Evolutionary conservation across 2,113 vertebrate species (phyloP).

Genomic region (Lampris megalopsis): DNA sequence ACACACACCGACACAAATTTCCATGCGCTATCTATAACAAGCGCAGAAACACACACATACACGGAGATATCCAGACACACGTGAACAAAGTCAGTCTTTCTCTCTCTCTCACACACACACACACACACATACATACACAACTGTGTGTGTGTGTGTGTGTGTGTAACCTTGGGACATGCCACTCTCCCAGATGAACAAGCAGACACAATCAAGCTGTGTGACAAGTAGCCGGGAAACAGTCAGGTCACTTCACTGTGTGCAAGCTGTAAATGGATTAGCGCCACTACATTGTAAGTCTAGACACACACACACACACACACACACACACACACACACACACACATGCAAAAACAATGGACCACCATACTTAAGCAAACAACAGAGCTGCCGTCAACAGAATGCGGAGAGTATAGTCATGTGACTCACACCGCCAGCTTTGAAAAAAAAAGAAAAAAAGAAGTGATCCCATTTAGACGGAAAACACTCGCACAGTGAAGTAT

Average conservation of each 20-base stretch:
- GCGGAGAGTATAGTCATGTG: neutral
- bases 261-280: constrained; percentile 21
- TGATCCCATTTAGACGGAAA: no score
- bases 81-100: no score
- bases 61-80: no score
- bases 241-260: constrained; percentile 31
- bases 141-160: neutral
- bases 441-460: no score
- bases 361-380: neutral
- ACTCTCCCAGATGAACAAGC: constrained; percentile 32
- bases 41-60: no score
- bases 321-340: neutral
- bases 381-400: neutral
- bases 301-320: neutral
- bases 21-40: no score
- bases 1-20: neutral
- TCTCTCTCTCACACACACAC: no score
- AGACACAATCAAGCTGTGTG: constrained; percentile 38
- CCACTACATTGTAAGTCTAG: neutral
- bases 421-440: neutral
- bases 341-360: neutral
- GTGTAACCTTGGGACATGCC: constrained; percentile 35
- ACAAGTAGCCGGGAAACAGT: constrained; percentile 27
- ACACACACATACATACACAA: no score
- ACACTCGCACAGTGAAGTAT: no score